These are phyloP conservation scores for Malthinus seriepunctatus DNA, from an alignment of 2,888 invertebrate species.

Conservation along the genomic window DNA sequence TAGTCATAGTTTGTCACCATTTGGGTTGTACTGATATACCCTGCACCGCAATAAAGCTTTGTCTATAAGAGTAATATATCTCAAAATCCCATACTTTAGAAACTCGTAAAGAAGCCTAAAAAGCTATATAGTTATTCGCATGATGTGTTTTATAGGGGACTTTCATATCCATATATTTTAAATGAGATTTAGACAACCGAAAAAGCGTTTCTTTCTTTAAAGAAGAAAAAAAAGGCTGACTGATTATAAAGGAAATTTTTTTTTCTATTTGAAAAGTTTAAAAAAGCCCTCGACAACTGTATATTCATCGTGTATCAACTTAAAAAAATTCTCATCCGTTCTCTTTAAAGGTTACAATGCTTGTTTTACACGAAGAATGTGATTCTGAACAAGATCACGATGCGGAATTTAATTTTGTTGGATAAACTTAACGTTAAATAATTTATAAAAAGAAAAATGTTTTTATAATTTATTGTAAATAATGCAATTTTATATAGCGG, in stretches of 20 bases:
- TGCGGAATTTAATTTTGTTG: conserved; percentile 8
- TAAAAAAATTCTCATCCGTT: conserved; percentile 34
- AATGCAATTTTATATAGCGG: not conserved
- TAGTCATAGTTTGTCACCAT: conserved; percentile 51
- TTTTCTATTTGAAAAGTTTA: conserved; percentile 21
- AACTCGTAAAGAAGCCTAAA: conserved; percentile 52
- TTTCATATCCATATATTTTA: conserved; percentile 48
- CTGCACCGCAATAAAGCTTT: conserved; percentile 51
- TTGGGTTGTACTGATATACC: conserved; percentile 40
- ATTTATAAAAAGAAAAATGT: not conserved
- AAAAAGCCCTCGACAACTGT: not conserved
- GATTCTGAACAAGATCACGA: conserved; percentile 35
- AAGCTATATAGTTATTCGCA: conserved; percentile 49
- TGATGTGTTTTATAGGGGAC: conserved; percentile 47
- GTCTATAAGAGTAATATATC: conserved; percentile 54
- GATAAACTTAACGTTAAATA: not conserved
- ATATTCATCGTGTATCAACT: not conserved
- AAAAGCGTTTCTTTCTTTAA: conserved; percentile 36
- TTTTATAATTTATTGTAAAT: not conserved
- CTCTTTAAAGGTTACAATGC: conserved; percentile 47
- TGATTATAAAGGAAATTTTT: conserved; percentile 31
- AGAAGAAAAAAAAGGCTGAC: conserved; percentile 31
- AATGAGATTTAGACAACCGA: conserved; percentile 44
- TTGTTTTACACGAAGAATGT: conserved; percentile 40
- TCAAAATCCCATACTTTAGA: conserved; percentile 54